Evolutionary conservation across 2,113 vertebrate species (phyloP).

Genomic region (Ivindomyrus marchei): DNA sequence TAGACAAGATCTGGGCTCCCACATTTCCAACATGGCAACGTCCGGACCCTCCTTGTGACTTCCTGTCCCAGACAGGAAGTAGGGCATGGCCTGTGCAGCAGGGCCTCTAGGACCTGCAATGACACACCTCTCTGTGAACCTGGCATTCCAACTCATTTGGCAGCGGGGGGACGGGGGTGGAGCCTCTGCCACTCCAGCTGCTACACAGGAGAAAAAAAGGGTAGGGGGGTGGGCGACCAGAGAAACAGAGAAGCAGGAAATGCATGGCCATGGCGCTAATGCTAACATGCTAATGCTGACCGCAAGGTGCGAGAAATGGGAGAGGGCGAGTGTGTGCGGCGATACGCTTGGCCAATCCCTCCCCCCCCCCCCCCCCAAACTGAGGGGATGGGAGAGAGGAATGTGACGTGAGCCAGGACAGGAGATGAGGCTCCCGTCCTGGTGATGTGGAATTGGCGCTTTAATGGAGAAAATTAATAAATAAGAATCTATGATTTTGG

Average conservation of each 20-base stretch:
- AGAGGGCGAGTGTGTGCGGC: slow-evolving; percentile 21
- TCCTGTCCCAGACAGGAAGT: slow-evolving; percentile 29
- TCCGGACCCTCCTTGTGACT: not conserved
- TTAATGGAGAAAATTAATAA: slow-evolving; percentile 82
- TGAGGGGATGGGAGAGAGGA: slow-evolving; percentile 13
- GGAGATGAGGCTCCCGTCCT: slow-evolving; percentile 45
- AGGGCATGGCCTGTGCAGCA: not conserved
- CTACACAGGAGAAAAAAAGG: slow-evolving; percentile 46
- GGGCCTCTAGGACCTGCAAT: slow-evolving; percentile 58
- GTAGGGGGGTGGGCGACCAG: slow-evolving; percentile 31
- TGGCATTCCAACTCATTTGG: slow-evolving; percentile 37
- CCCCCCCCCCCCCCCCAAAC: not conserved
- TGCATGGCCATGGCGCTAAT: slow-evolving; percentile 45
- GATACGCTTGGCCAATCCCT: not conserved
- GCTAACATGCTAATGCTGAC: slow-evolving; percentile 22
- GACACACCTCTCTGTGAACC: slow-evolving; percentile 54
- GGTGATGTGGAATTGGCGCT: slow-evolving; percentile 48
- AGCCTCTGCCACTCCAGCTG: slow-evolving; percentile 52
- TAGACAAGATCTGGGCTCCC: slow-evolving; percentile 38
- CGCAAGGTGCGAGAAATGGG: slow-evolving; percentile 17
- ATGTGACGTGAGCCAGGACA: slow-evolving; percentile 37
- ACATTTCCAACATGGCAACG: not conserved
- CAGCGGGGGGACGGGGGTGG: slow-evolving; percentile 21
- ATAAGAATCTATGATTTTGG: slow-evolving; percentile 76
- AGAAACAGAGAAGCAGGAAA: slow-evolving; percentile 49